A percentile compares a stretch with the other conserved stretches of the same genome.
These are phyloP conservation scores for Lymantria dispar DNA, from an alignment of 2,888 invertebrate species.

Conservation along the genomic window DNA sequence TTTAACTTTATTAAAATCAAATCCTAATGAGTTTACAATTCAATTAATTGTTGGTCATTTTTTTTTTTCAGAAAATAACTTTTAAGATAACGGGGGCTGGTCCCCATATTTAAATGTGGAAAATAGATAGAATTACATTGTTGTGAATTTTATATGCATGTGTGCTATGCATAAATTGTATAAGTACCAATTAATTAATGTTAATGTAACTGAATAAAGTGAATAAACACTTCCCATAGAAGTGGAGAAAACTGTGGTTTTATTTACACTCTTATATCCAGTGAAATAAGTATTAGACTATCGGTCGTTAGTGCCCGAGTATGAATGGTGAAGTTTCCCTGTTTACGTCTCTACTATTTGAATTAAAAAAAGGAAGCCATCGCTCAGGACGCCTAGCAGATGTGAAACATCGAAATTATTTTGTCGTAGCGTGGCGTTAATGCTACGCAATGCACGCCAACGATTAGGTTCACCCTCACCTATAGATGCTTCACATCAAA, in stretches of 20 bases:
- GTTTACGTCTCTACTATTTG: too few species aligned
- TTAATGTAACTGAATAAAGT: slow-evolving; percentile 54
- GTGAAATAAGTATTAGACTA: background rate
- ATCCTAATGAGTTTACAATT: slow-evolving; percentile 21
- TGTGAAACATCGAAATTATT: too few species aligned
- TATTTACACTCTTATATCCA: slow-evolving; percentile 6
- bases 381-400: too few species aligned
- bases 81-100: slow-evolving; percentile 70
- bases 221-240: slow-evolving; percentile 40
- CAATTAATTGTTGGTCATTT: slow-evolving; percentile 37
- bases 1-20: background rate
- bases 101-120: slow-evolving; percentile 61
- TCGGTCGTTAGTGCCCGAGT: too few species aligned
- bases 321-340: too few species aligned
- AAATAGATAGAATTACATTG: slow-evolving; percentile 48
- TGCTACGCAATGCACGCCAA: too few species aligned
- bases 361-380: too few species aligned
- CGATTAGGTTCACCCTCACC: too few species aligned
- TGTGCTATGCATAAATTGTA: slow-evolving; percentile 50
- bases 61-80: slow-evolving; percentile 50
- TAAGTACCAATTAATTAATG: slow-evolving; percentile 61
- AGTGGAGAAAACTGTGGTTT: slow-evolving; percentile 28
- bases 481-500: too few species aligned
- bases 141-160: slow-evolving; percentile 70
- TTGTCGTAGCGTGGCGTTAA: too few species aligned